Evolutionary conservation across 2,888 invertebrate species (phyloP), one percentile per base, ranked within the genome.

Genomic region (Sycophila texana): DNA sequence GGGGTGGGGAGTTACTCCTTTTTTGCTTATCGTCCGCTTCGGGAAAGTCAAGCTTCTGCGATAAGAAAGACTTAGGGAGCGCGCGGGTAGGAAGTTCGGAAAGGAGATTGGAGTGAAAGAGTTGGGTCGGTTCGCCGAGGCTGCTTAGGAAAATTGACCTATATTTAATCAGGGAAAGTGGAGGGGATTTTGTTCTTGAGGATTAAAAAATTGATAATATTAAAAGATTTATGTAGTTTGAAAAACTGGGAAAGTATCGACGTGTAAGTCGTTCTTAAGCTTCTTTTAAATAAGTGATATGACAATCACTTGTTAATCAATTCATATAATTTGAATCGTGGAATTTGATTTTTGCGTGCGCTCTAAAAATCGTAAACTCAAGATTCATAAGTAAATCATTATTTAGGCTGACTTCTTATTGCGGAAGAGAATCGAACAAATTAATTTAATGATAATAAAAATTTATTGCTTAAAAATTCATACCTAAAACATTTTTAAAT

Each of bases 31-130:
- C 51, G 13, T 30, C 26, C 13, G 53, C 53, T 14, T 39, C 16
- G 5, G 53, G 61, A 67, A 67, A 58, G 57, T 66, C 51, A 14
- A 20, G 63, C 63, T 18, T n/a, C 30, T 0, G 39, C 39, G 61
- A 39, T 30, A 73, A 63, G 53, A 55, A 16, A 18, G 53, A 55
- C 0, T 26, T 16, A 26, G 53, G 22, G 20, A n/a, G 30, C 49
- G 22, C n/a, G 26, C 14, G 20, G 49, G 20, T 12, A 71, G 49
- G 60, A 58, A 47, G 49, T 61, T 71, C 14, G 58, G 4, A 0
- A 39, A 39, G 47, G 20, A n/a, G 51, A n/a, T 47, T 22, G 12
- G 60, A n/a, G 16, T 51, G 22, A 73, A 63, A 63, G 61, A 68
- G 61, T 60, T 49, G 51, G 47, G 61, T 14, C 13, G 13, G 57